Evolutionary conservation across 2,888 invertebrate species (phyloP), one percentile per base, ranked within the genome.

Genomic region (Sarcophaga variegata): DNA sequence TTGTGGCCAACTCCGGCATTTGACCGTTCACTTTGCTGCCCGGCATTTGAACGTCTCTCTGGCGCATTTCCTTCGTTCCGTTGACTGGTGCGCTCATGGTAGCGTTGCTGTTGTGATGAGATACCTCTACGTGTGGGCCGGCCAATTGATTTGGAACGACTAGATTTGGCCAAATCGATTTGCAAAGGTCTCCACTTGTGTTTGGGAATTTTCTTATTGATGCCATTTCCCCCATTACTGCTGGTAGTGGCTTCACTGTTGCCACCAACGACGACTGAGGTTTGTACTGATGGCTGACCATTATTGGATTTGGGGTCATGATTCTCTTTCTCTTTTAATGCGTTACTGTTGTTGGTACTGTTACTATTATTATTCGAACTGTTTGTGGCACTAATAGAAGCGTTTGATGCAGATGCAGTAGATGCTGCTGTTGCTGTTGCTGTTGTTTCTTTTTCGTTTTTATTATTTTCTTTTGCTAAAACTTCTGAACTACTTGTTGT

Each of bases 151-250:
- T 92, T 91, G 91, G 95, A 95, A 5, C 95, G 95, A 70, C 95
- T 95, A 90, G 96, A 96, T 83, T 96, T 95, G 89, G 93, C 91
- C 90, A 97, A 94, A 91, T 98, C 97, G 87, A 98, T 97, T 90
- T 97, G 97, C 85, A 98, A 94, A 0, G 98, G 98, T 83, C 98
- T 96, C 98, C 98, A 98, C 93, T 97, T 98, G 93, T 97, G 97
- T 90, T 93, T 93, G 89, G 93, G 93, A 88, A 93, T 91, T 89
- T 93, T 93, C 89, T 92, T 93, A 89, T 93, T 92, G 83, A 92
- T 88, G 88, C 90, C 90, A 88, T 80, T 85, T 80, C 80, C 83
- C 60, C 70, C 85, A 84, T 83, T 83, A 64, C 85, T 83, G 63
- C 85, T 85, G 60, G 85, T 87, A 66, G 80, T 88, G 88, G 89